Percentiles rank a stretch among this genome's conserved stretches.
Conservation (phyloP, 2,113 vertebrate genomes). For the Ciconia maguari region DNA sequence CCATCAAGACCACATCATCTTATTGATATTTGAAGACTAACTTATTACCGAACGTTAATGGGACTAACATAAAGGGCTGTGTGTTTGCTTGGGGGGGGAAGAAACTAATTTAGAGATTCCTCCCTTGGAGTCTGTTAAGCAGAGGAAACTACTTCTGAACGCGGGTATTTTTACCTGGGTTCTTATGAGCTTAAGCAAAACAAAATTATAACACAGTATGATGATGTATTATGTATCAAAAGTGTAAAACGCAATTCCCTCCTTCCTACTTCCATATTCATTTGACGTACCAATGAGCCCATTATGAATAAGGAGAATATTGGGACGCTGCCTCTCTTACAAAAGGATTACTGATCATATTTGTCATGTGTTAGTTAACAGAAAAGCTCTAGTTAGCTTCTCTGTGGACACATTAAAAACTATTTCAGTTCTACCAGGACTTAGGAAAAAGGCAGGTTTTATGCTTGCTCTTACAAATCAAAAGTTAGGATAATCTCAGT, state of each 20-base stretch:
- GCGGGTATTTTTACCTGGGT: conserved; percentile 58
- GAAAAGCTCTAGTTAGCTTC: background rate
- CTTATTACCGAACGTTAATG: conserved; percentile 66
- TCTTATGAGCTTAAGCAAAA: conserved; percentile 72
- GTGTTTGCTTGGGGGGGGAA: background rate
- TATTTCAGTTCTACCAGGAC: background rate
- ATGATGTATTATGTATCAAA: conserved; percentile 10
- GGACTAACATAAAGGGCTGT: conserved; percentile 37
- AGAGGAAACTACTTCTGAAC: conserved; percentile 30
- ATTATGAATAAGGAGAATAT: background rate
- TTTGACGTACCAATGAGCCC: background rate
- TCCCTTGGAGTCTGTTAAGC: conserved; percentile 40
- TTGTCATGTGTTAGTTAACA: background rate
- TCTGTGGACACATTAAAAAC: background rate
- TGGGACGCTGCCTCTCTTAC: background rate
- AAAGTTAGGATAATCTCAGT: background rate
- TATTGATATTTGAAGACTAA: conserved; percentile 68
- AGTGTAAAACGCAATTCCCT: background rate
- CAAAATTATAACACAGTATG: conserved; percentile 60
- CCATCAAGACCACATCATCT: conserved; percentile 67
- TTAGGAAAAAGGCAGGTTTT: background rate
- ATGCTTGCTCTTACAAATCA: background rate
- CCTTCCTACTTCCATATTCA: background rate
- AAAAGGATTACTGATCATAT: background rate
- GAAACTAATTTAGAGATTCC: conserved; percentile 56